Base-by-base conservation (phyloP, 1,140 invertebrate species). In the Octopus sinensis region DNA sequence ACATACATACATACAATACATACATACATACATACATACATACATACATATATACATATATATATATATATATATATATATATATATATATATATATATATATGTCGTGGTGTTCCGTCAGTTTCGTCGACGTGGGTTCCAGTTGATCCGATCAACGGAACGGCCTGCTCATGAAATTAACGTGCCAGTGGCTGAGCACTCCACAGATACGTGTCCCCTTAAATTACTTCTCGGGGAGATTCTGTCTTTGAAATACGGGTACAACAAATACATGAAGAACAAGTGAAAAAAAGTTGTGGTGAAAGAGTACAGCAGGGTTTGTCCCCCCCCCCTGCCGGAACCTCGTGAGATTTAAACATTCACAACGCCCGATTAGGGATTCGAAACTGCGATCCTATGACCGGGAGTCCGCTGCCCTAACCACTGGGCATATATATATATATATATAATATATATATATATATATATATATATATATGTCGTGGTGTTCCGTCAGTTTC, bases 1-100 rank as follows among this genome's bases (percentile, higher is more conserved):
- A 17, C 56, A 62, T 62, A 62, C 17, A 62, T 62, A 7, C 17
- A 62, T 17, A 62, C 17, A 9, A 62, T 62, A 62, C 6, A 62
- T 17, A 9, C 6, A 17, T 62, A 62, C 6, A 9, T 62, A 6
- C 6, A 62, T 62, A 62, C 6, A 6, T 62, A 9, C 17, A 62
- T 62, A 17, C 56, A 17, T 17, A 62, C 17, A 62, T 62, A 17
- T 62, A 62, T 62, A 62, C 17, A 62, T 62, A 62, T 62, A 62
- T 62, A 62, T 62, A 62, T 62, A 62, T 62, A 62, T 62, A 62
- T 62, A 62, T 62, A 62, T 62, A 62, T 62, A 62, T 62, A 62
- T 62, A 62, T 62, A 62, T 62, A 62, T 62, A 62, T 62, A 62
- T 62, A 3, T 62, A 62, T 62, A 3, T 10, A 62, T 62, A 62